These are phyloP conservation scores for Tragopan temminckii DNA, from an alignment of 2,797 vertebrate genomes.

Conservation along the genomic window DNA sequence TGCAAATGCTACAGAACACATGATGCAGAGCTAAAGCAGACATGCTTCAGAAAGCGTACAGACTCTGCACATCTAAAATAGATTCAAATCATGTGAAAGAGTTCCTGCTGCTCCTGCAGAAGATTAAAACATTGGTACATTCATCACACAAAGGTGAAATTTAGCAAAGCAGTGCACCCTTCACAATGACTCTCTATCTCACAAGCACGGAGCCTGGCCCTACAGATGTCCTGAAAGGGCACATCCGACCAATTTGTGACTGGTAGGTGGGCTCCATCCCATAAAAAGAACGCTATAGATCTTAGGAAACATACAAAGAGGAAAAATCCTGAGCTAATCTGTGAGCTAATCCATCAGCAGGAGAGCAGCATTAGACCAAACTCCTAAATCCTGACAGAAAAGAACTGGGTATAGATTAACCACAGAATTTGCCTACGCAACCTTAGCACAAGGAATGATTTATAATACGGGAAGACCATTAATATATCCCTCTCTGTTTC, in stretches of 20 bases:
- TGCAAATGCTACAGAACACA: conserved; percentile 46
- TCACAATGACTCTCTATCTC: conserved; percentile 53
- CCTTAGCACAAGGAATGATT: not conserved
- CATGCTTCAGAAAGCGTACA: conserved; percentile 50
- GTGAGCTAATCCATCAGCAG: not conserved
- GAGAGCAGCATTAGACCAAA: conserved; percentile 30
- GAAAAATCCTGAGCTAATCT: conserved; percentile 47
- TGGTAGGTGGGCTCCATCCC: conserved; percentile 48
- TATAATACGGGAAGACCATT: not conserved
- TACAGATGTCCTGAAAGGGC: conserved; percentile 10
- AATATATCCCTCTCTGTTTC: conserved; percentile 7
- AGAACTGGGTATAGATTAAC: not conserved
- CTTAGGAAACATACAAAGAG: conserved; percentile 29
- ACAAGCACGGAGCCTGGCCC: not conserved
- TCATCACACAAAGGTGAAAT: conserved; percentile 53
- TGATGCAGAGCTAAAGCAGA: conserved; percentile 34
- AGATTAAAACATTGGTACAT: conserved; percentile 56
- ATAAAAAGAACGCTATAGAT: not conserved
- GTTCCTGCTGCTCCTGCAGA: conserved; percentile 51
- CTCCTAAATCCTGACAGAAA: conserved; percentile 27
- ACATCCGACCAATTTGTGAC: not conserved
- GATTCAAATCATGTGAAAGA: conserved; percentile 50
- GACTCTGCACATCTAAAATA: conserved; percentile 28
- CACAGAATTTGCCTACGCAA: not conserved
- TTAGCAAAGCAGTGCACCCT: conserved; percentile 37